These are phyloP conservation scores for Catalaphyllia jardinei DNA, from an alignment of 64 coral and sea anemone species.

Conservation along the genomic window DNA sequence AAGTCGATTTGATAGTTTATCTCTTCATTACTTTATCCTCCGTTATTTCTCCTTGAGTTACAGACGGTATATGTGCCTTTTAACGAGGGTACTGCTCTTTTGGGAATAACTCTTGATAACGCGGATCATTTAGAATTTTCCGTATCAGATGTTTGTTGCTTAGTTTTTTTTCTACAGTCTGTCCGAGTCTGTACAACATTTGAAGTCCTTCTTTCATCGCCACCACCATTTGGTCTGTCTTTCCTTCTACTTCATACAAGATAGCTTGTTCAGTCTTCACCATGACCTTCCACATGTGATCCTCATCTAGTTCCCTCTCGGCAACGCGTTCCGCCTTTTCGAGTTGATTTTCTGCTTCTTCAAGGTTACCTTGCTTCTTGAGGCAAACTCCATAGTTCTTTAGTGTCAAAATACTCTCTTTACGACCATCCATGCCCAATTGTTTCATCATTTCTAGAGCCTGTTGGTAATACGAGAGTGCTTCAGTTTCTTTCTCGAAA, in stretches of 20 bases:
- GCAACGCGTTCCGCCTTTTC: neutral
- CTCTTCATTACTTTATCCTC: too few species aligned
- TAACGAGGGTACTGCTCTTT: neutral
- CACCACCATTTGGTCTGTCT: neutral
- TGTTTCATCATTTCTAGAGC: conserved; percentile 21
- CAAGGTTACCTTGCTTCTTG: neutral
- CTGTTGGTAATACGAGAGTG: neutral
- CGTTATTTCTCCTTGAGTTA: neutral
- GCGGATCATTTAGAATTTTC: too few species aligned
- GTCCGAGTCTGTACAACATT: too few species aligned
- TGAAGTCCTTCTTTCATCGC: too few species aligned
- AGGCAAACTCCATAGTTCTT: conserved; percentile 24
- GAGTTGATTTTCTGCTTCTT: neutral
- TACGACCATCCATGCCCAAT: neutral
- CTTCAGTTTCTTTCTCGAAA: neutral
- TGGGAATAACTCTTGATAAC: neutral
- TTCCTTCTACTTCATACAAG: neutral
- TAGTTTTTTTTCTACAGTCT: too few species aligned
- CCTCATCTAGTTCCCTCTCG: conserved; percentile 5
- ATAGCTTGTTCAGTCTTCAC: conserved; percentile 18
- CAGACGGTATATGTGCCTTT: neutral
- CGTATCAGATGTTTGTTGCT: too few species aligned
- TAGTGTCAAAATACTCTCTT: conserved; percentile 13
- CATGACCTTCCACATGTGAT: conserved; percentile 39
- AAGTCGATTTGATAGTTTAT: too few species aligned